phyloP scores from a whole-genome alignment of 2,113 vertebrate genomes.

The Bufo bufo region DNA sequence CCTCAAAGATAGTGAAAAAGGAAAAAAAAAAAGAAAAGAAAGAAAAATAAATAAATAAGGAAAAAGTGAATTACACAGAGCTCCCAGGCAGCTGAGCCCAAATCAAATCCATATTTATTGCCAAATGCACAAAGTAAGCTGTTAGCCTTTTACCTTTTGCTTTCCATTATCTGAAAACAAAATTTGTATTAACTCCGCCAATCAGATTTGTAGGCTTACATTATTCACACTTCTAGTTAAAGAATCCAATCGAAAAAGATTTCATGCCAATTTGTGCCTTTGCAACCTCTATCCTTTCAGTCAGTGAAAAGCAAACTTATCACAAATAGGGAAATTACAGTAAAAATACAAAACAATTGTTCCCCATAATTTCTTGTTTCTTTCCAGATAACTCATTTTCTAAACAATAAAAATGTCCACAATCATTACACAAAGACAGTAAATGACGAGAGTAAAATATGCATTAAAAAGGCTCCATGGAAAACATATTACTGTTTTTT shows the following conservation, averaged over 20 bases:
- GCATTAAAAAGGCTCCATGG: slow-evolving; percentile 33
- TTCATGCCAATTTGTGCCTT: slow-evolving; percentile 32
- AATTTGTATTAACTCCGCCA: slow-evolving; percentile 31
- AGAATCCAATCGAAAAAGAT: slow-evolving; percentile 58
- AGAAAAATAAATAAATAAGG: background rate
- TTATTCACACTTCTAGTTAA: slow-evolving; percentile 59
- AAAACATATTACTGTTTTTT: slow-evolving; percentile 39
- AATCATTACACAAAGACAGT: slow-evolving; percentile 34
- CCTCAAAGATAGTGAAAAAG: slow-evolving; percentile 3
- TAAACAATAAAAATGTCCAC: slow-evolving; percentile 52
- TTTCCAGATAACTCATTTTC: slow-evolving; percentile 32
- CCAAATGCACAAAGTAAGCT: slow-evolving; percentile 54
- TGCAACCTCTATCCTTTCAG: slow-evolving; percentile 33
- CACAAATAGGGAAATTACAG: slow-evolving; percentile 52
- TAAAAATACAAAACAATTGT: background rate
- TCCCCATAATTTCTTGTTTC: slow-evolving; percentile 48
- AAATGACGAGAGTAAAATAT: slow-evolving; percentile 37
- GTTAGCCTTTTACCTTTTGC: slow-evolving; percentile 46
- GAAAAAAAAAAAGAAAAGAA: background rate
- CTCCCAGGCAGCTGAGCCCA: slow-evolving; percentile 47
- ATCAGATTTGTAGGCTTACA: slow-evolving; percentile 15
- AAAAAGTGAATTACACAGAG: slow-evolving; percentile 24
- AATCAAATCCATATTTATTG: slow-evolving; percentile 45
- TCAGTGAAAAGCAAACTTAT: slow-evolving; percentile 52
- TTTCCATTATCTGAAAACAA: slow-evolving; percentile 40